phyloP scores from a whole-genome alignment of 2,113 vertebrate genomes.

The Perca fluviatilis region DNA sequence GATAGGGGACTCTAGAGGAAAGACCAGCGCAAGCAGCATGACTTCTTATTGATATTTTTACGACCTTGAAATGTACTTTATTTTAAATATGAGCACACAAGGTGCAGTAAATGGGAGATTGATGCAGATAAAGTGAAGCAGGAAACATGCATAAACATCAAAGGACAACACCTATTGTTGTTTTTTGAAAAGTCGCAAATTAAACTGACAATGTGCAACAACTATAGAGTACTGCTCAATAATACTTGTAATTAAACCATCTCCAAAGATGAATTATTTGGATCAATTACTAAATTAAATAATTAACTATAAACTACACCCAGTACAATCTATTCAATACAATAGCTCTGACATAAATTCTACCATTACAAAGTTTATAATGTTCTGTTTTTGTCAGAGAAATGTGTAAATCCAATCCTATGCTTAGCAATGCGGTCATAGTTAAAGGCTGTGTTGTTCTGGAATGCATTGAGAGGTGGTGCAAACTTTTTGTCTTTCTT shows the following conservation, averaged over 20 bases:
- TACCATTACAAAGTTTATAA: neutral
- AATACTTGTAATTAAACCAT: neutral
- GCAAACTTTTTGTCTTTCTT: neutral
- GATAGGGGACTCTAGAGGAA: neutral
- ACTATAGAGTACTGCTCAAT: neutral
- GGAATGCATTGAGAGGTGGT: neutral
- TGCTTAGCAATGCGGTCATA: neutral
- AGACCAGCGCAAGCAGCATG: neutral
- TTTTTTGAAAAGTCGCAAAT: neutral
- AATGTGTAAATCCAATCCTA: too few species aligned
- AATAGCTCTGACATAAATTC: neutral
- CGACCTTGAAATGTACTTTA: conserved; percentile 18
- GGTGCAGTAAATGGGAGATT: conserved; percentile 14
- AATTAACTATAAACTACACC: neutral
- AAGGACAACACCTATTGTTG: neutral
- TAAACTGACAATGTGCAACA: neutral
- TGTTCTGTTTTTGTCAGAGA: neutral
- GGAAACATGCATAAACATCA: conserved; percentile 13
- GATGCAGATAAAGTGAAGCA: neutral
- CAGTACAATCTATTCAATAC: neutral
- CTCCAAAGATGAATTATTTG: neutral
- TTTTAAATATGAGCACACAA: neutral
- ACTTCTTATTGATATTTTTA: neutral
- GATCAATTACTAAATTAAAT: too few species aligned
- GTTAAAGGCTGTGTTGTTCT: neutral